phyloP scores from a whole-genome alignment of 2,113 vertebrate species.

The chimpanzee (Pan troglodytes) region DNA sequence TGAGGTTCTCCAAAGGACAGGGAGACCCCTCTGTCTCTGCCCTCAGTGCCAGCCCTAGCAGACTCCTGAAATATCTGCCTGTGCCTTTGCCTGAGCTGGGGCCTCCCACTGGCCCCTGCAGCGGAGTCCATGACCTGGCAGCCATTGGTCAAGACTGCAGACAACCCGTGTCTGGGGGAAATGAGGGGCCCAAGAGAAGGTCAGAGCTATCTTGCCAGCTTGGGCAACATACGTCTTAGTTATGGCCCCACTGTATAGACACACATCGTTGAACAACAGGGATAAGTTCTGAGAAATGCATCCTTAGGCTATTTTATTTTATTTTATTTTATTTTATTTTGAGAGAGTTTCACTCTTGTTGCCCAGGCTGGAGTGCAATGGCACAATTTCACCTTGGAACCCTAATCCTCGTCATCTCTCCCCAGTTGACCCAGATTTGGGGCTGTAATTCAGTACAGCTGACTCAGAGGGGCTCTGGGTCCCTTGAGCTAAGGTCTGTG shows the following conservation, averaged over 20 bases:
- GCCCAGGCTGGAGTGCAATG: too few relatives aligned
- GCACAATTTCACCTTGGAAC: conserved; percentile 42
- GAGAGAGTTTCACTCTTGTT: too few relatives aligned
- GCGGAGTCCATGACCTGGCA: background rate
- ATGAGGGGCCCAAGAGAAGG: background rate
- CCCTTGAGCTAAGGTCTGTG: background rate
- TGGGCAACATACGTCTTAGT: background rate
- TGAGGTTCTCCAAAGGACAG: background rate
- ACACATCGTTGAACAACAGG: background rate
- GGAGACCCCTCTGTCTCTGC: background rate
- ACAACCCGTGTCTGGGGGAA: background rate
- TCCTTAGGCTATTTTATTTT: background rate
- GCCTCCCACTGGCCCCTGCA: background rate
- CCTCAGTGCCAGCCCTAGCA: background rate
- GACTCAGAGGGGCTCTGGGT: background rate
- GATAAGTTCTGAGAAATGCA: background rate
- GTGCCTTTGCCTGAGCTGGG: background rate
- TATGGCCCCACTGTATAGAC: background rate
- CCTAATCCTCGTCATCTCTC: background rate
- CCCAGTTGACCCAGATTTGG: background rate
- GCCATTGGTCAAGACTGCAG: background rate
- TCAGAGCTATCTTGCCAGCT: background rate
- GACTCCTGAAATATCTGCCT: too few relatives aligned
- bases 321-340: too few relatives aligned
- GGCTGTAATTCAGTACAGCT: background rate